Base-by-base conservation (phyloP, 2,113 vertebrate species). In the Muntiacus reevesi region DNA sequence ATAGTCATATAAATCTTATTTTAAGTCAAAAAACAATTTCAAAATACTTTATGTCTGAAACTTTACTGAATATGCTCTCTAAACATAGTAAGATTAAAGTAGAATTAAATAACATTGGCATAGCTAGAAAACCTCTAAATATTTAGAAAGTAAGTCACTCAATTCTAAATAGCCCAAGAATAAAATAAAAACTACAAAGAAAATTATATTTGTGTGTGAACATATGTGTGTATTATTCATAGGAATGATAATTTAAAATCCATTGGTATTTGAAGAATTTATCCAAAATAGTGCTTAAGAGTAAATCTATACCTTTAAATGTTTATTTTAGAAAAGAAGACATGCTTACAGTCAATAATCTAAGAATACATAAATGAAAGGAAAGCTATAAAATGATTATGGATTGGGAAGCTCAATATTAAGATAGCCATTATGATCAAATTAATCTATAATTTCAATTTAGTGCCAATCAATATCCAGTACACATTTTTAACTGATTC, bases 391-490 rank as follows among this genome's bases (percentile, higher is more conserved):
- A 87, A 7, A 40, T 82, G n/a, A 87, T 76, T 92, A 87, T 67
- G 16, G 30, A 78, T 87, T 76, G 23, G 19, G 14, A 95, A 94
- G 67, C 2, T 64, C 27, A 57, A 23, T 47, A 43, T 86, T 45
- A 76, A 52, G 40, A 79, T 11, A 86, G 15, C 2, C 23, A 89
- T 67, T 54, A 23, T n/a, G 64, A 7, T 0, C 17, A 94, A 89
- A 92, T 94, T 59, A 87, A 83, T 85, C 28, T 82, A 91, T 93
- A 92, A 89, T 87, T 89, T 91, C 13, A 84, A 71, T 78, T 92
- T 60, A 67, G 13, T 67, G 36, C 6, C n/a, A 67, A 14, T 60
- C 7, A 96, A 76, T 78, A 87, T 52, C 27, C 17, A 57, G 21
- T 25, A 54, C 0, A 25, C 12, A 6, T 11, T 87, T 59, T 50